Evolutionary conservation across 2,888 invertebrate species (phyloP), one percentile per base, ranked within the genome.

Genomic region (Amphipoea oculea): DNA sequence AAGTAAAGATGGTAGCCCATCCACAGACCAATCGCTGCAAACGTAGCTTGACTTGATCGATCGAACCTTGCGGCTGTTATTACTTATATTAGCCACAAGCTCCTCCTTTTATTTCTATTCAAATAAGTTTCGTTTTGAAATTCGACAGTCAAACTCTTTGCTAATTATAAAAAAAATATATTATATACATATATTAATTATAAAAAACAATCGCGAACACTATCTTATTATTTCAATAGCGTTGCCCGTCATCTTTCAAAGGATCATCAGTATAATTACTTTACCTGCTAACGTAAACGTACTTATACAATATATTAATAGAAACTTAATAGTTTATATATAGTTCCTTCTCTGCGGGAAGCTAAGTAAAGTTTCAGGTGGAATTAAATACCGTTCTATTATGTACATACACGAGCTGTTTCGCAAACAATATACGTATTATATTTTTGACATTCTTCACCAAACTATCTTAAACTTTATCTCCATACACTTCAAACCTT

Each of bases 361-460:
- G n/a, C 20, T 62, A 51, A 62, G 77, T 29, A 77, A 40, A 62
- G 29, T 63, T 76, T 12, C n/a, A 17, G 36, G 9, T n/a, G 11
- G 4, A 60, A 17, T 45, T 14, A n/a, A 14, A 29, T 11, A 63
- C 36, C 4, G 14, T 48, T n/a, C 14, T 60, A 5, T 40, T 40
- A 40, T 48, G 6, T 62, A 14, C 48, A 23, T 40, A 40, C 29
- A 29, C 12, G 51, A 51, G 17, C 29, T 78, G 40, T 14, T 42
- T 63, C 29, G 45, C 20, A 29, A 54, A 51, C 40, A 40, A 12
- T 54, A 20, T 54, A 42, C 4, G 2, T 11, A 45, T 72, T 29
- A 62, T 29, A 62, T 4, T 71, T 14, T 42, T 4, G 40, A 29
- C 40, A 42, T 42, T 17, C 48, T 17, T 79, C 12, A 20, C 63